A percentile compares a stretch with the other conserved stretches of the same genome.
phyloP scores from a whole-genome alignment of 2,113 vertebrate species.

The Cettia cetti region DNA sequence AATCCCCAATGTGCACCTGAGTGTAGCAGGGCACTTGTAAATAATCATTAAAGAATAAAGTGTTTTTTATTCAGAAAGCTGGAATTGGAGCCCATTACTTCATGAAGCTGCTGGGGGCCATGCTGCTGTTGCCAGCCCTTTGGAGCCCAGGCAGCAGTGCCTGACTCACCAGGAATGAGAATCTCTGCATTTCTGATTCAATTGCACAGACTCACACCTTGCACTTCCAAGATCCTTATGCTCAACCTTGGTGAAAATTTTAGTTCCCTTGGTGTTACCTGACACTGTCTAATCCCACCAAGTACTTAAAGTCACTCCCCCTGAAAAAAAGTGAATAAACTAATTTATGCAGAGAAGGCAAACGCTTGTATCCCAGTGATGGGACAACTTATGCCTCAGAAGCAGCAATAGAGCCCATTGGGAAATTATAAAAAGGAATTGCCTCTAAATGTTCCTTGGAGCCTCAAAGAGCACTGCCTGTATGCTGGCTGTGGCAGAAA shows the following conservation, averaged over 20 bases:
- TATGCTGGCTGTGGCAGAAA: background rate
- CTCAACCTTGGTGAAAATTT: background rate
- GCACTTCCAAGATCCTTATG: background rate
- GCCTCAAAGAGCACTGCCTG: background rate
- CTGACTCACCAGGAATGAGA: background rate
- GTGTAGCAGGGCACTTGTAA: background rate
- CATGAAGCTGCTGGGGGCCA: background rate
- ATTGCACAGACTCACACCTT: background rate
- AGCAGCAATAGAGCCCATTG: accelerated
- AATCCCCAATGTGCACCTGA: background rate
- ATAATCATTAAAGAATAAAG: background rate
- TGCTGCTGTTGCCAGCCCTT: background rate
- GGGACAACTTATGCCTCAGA: background rate
- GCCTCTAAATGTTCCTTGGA: background rate
- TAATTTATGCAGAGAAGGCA: background rate
- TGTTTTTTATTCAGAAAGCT: background rate
- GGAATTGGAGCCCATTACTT: background rate
- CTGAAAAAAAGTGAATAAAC: background rate
- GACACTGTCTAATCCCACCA: background rate
- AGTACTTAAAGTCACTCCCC: background rate
- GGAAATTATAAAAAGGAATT: background rate
- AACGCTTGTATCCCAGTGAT: accelerated
- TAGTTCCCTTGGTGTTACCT: accelerated
- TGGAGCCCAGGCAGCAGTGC: background rate
- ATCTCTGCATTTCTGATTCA: background rate